Base-by-base conservation (phyloP, 2,113 vertebrate species). In the Neodontobutis hainanensis region DNA sequence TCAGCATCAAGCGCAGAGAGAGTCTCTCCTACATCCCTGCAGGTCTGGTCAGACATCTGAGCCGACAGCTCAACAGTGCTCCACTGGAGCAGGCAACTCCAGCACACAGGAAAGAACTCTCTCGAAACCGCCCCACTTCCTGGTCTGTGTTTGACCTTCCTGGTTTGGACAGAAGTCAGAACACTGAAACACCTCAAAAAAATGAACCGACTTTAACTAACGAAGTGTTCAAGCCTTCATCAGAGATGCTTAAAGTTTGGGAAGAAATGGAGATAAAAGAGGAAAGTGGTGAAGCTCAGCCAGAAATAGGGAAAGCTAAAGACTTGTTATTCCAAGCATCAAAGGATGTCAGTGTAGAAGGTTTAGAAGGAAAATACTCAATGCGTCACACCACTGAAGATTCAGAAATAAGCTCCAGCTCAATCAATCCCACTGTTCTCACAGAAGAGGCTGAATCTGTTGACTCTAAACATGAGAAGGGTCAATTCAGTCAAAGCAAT, bases 1-100 rank as follows among this genome's bases (percentile, higher is more conserved):
- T 97, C 3, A 94, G 95, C 10, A 85, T 98, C 75, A 93, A 92
- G 65, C 95, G 96, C 73, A 87, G 96, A 0, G 97, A 99, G 85
- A 99, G 97, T 77, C 93, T 99, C 34, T 96, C 95, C 40, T 97
- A 96, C 48, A 99, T 99, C 68, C 97, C 97, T 40, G 92, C 95
- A 4, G 97, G 97, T n/a, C 82, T 98, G 53, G 96, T 99, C 27
- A 92, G 93, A 6, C 95, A 93, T 76, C 93, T 95, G 0, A 93
- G 97, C 48, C 93, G 79, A 80, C 95, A 94, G 65, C 88, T 98
- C 51, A 94, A 94, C 38, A 87, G 74, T 59, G 81, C 89, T 50
- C 94, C 94, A 0, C 75, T 81, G 80, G 88, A 90, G 1, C 87
- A 93, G 19, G 58, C 68, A 0, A 48, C 58, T 0, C 49, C 77